Conservation (phyloP, 2,113 vertebrate species). For the Neoarius graeffei region DNA sequence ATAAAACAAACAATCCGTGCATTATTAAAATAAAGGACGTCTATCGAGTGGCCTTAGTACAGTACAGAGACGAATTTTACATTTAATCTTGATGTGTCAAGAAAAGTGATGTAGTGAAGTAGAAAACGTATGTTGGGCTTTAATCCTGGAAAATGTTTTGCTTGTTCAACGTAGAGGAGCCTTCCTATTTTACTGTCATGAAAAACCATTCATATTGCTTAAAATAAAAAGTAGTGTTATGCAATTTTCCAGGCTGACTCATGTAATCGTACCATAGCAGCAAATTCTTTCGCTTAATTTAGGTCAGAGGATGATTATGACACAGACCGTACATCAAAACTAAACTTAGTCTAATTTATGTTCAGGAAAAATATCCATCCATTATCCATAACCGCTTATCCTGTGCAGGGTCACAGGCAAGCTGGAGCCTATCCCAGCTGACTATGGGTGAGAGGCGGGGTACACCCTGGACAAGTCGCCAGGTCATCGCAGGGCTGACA, state of each 20-base stretch:
- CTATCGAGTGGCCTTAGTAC: too few species aligned
- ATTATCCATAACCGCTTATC: too few species aligned
- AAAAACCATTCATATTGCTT: background rate
- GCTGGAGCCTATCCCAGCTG: too few species aligned
- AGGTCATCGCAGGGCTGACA: too few species aligned
- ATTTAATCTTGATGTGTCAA: background rate
- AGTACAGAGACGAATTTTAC: background rate
- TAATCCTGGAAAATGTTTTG: background rate
- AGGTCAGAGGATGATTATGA: background rate
- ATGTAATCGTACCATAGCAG: background rate
- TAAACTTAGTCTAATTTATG: too few species aligned
- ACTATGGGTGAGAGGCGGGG: too few species aligned
- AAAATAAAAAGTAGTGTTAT: background rate
- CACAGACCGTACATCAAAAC: background rate
- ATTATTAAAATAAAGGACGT: background rate
- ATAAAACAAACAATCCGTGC: background rate
- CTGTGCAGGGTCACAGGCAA: too few species aligned
- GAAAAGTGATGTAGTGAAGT: background rate
- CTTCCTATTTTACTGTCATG: background rate
- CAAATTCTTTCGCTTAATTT: background rate
- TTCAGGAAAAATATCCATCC: too few species aligned
- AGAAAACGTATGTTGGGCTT: background rate
- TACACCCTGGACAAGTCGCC: too few species aligned
- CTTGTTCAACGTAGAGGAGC: background rate
- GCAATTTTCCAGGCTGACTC: background rate